phyloP scores from a whole-genome alignment of 2,113 vertebrate genomes.

The Uria lomvia region DNA sequence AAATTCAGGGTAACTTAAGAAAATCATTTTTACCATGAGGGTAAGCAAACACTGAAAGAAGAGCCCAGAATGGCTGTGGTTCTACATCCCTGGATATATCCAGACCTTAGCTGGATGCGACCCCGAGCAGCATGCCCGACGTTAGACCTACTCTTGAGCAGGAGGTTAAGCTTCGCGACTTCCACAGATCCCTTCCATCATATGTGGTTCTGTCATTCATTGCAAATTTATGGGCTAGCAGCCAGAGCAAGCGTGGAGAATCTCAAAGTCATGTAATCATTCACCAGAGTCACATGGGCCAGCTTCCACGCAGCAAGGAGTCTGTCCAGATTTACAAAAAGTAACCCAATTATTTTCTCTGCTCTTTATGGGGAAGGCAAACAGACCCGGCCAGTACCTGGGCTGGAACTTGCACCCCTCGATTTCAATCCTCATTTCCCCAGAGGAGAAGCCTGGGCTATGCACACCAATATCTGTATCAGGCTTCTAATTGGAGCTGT shows the following conservation, averaged over 20 bases:
- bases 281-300: not conserved
- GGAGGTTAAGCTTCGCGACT: not conserved
- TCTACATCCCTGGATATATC: not conserved
- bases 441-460: not conserved
- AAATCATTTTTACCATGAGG: not conserved
- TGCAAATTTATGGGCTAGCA: not conserved
- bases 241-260: not conserved
- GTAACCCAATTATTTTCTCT: not conserved
- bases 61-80: not conserved
- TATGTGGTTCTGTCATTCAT: not conserved
- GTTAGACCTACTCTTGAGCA: not conserved
- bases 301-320: not conserved
- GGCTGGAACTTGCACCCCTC: not conserved
- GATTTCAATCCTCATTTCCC: not conserved
- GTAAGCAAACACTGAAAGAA: not conserved
- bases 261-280: not conserved
- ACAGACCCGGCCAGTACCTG: not conserved
- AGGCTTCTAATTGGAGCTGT: not conserved
- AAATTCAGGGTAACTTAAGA: not conserved
- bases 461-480: rapidly evolving
- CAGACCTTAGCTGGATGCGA: not conserved
- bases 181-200: not conserved
- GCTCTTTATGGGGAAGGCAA: not conserved
- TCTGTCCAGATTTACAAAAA: not conserved
- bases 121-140: not conserved